Evolutionary conservation across 2,113 vertebrate genomes (phyloP).

Genomic region (Herpailurus yagouaroundi): DNA sequence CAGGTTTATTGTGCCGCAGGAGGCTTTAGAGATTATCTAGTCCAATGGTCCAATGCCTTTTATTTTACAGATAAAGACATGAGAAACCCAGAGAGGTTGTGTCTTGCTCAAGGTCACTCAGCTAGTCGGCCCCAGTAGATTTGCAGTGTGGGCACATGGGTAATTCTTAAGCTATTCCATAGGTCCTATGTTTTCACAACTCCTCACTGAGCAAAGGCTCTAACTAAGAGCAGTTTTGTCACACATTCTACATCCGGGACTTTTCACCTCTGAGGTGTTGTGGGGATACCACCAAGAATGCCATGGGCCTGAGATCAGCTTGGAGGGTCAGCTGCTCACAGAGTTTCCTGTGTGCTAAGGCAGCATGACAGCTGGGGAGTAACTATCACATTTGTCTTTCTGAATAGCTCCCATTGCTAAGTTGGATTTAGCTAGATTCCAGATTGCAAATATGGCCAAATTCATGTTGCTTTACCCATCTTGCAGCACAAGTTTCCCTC

Average conservation of each 20-base stretch:
- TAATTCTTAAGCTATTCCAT: background rate
- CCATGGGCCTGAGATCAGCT: background rate
- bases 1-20: background rate
- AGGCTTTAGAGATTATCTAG: background rate
- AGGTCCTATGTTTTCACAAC: background rate
- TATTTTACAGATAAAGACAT: background rate
- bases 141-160: background rate
- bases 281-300: background rate
- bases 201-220: conserved; percentile 26
- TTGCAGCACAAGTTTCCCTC: background rate
- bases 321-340: conserved; percentile 4
- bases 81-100: background rate
- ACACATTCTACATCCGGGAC: background rate
- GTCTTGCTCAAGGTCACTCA: background rate
- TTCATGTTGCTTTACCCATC: background rate
- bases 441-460: background rate
- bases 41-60: background rate
- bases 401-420: background rate
- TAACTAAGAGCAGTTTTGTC: background rate
- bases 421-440: conserved; percentile 15
- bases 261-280: background rate
- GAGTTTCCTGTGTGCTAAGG: background rate
- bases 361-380: background rate
- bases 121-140: background rate
- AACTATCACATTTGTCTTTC: background rate